These are phyloP conservation scores for Megaceryle maxima DNA, from an alignment of 2,113 vertebrate genomes.

Conservation along the genomic window DNA sequence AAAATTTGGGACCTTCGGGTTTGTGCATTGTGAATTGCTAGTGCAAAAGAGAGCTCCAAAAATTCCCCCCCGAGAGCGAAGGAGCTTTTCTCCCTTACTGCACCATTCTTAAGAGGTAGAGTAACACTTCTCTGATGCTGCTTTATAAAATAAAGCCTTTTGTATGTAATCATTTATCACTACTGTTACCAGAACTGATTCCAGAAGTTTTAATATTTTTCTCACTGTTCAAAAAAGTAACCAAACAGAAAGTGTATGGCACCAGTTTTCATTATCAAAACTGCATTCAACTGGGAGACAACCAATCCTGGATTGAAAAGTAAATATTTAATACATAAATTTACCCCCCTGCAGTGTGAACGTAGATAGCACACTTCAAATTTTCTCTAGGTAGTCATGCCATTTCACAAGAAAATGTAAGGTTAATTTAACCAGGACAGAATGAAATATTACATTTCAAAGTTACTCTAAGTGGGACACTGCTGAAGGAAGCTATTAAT, in stretches of 20 bases:
- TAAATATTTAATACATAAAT: conserved; percentile 55
- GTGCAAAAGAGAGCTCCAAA: background rate
- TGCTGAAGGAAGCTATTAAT: conserved; percentile 34
- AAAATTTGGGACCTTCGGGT: conserved; percentile 74
- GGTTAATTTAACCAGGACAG: conserved; percentile 46
- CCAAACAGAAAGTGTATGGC: background rate
- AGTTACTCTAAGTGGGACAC: conserved; percentile 20
- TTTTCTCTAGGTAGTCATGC: background rate
- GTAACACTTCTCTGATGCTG: background rate
- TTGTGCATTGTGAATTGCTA: background rate
- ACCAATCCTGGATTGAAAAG: conserved; percentile 4
- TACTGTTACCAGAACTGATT: background rate
- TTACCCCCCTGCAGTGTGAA: background rate
- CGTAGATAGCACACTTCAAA: background rate
- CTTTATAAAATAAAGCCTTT: background rate
- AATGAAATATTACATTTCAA: conserved; percentile 28
- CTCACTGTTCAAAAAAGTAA: background rate
- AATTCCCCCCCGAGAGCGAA: background rate
- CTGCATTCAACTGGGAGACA: conserved; percentile 2
- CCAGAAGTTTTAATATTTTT: background rate
- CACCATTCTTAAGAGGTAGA: background rate
- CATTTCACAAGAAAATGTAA: conserved; percentile 47
- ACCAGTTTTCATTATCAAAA: background rate
- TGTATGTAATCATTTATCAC: background rate
- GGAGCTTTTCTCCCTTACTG: background rate